A percentile compares a stretch with the other conserved stretches of the same genome.
These are phyloP conservation scores for Lagopus muta DNA, from an alignment of 2,113 vertebrate species.

Conservation along the genomic window DNA sequence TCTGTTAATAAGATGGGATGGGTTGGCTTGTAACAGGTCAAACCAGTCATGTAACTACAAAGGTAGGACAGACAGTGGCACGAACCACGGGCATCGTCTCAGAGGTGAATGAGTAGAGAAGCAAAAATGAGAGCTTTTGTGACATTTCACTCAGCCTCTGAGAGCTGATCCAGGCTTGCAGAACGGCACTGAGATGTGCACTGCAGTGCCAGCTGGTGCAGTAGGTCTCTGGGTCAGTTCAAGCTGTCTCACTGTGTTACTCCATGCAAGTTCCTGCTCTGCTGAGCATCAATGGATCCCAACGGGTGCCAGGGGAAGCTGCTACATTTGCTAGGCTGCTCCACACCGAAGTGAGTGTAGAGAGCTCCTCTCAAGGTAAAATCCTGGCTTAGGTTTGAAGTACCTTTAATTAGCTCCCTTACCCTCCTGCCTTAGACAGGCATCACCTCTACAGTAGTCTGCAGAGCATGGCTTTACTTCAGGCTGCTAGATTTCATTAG, in stretches of 20 bases:
- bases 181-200: background rate
- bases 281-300: background rate
- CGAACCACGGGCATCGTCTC: background rate
- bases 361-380: background rate
- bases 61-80: background rate
- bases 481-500: background rate
- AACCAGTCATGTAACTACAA: background rate
- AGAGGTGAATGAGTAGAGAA: background rate
- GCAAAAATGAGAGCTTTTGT: background rate
- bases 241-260: no score
- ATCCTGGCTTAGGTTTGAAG: background rate
- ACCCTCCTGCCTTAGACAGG: background rate
- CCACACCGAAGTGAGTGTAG: background rate
- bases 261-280: background rate
- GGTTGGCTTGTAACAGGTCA: background rate
- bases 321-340: accelerated
- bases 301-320: background rate
- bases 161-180: background rate
- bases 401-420: background rate
- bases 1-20: background rate
- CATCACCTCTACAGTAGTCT: background rate
- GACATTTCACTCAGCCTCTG: background rate
- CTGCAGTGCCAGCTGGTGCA: background rate
- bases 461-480: background rate
- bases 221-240: background rate